A percentile compares a stretch with the other conserved stretches of the same genome.
Conservation (phyloP, 2,797 vertebrate species). For the Pseudochaenichthys georgianus region DNA sequence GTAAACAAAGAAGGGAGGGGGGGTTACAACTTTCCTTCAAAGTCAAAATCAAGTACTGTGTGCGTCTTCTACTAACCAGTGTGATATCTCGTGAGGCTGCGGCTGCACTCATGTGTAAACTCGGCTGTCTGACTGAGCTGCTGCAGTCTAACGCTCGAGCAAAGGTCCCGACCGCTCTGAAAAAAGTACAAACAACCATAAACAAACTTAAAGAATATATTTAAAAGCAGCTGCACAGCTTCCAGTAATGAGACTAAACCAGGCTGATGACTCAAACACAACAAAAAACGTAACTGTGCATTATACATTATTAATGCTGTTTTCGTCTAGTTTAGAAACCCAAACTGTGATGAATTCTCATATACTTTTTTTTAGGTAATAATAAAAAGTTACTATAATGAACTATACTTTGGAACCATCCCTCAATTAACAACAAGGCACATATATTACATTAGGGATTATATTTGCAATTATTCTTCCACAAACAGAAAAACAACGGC, state of each 20-base stretch:
- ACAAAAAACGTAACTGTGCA: neutral
- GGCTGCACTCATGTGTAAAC: conserved; percentile 97
- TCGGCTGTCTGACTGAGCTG: conserved; percentile 96
- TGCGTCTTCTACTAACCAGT: conserved; percentile 85
- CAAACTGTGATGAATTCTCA: neutral
- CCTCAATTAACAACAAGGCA: neutral
- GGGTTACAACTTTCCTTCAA: conserved; percentile 1
- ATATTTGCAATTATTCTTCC: neutral
- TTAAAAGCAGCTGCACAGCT: neutral
- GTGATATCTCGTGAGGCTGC: conserved; percentile 98
- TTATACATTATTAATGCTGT: neutral
- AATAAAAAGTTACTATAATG: conserved; percentile 4
- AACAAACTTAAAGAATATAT: neutral
- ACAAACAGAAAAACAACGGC: neutral
- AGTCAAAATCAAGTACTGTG: neutral
- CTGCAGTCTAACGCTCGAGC: conserved; percentile 97
- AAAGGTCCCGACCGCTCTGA: conserved; percentile 95
- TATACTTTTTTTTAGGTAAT: neutral
- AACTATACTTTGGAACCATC: neutral
- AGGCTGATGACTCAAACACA: neutral
- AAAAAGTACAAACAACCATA: conserved; percentile 13
- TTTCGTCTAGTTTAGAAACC: neutral
- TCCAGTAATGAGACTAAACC: neutral
- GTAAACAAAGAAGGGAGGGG: neutral
- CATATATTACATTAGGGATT: neutral